Percentiles rank a stretch among this genome's conserved stretches.
Evolutionary conservation across 2,888 invertebrate species (phyloP).

Genomic region (Gerris lacustris): DNA sequence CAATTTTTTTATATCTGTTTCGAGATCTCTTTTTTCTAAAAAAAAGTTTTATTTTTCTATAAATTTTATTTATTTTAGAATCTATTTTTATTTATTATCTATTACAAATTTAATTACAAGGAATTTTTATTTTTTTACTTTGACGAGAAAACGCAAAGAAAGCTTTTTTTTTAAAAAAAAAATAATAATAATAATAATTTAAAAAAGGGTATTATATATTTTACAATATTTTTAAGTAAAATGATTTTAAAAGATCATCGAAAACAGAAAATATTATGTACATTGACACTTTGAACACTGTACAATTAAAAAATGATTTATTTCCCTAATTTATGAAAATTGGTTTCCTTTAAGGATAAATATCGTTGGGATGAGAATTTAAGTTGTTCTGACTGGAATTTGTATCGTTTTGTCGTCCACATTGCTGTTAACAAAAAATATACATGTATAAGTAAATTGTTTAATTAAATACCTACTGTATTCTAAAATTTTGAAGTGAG

Average conservation of each 20-base stretch:
- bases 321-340: not conserved
- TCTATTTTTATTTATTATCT: too few relatives aligned
- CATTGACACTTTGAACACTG: not conserved
- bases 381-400: slow-evolving; percentile 52
- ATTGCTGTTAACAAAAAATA: slow-evolving; percentile 59
- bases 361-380: slow-evolving; percentile 59
- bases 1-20: too few relatives aligned
- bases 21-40: too few relatives aligned
- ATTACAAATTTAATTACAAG: too few relatives aligned
- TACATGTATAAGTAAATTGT: slow-evolving; percentile 27
- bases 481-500: too few relatives aligned
- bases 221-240: not conserved
- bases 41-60: too few relatives aligned
- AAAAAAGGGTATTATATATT: not conserved
- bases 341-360: slow-evolving; percentile 40
- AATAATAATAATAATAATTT: not conserved
- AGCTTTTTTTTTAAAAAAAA: not conserved
- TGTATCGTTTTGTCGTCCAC: slow-evolving; percentile 62
- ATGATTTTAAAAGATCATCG: not conserved
- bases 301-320: not conserved
- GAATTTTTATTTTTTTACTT: not conserved
- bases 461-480: not conserved
- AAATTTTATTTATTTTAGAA: too few relatives aligned
- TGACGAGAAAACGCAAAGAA: not conserved
- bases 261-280: not conserved